Evolutionary conservation across 2,797 vertebrate genomes (phyloP).

Genomic region (Melanotaenia nigrans): DNA sequence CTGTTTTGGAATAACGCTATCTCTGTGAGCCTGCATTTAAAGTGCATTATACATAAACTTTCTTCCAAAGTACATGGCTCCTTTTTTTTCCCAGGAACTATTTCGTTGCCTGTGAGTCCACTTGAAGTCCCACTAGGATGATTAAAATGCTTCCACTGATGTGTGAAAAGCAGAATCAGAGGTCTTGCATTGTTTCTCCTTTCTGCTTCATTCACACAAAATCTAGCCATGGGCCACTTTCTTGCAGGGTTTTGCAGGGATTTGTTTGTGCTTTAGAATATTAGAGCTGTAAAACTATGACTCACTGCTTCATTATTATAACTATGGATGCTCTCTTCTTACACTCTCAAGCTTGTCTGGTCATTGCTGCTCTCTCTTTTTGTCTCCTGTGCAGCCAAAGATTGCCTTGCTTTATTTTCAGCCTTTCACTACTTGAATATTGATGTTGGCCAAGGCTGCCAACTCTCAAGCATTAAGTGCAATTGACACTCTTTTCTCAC

Average conservation of each 20-base stretch:
- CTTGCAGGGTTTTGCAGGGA: neutral
- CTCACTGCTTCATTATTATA: neutral
- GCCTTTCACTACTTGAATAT: neutral
- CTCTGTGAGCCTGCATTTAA: neutral
- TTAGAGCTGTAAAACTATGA: neutral
- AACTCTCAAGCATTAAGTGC: neutral
- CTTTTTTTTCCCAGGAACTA: neutral
- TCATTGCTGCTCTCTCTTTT: neutral
- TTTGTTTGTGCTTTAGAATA: neutral
- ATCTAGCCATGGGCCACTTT: neutral
- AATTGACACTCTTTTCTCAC: conserved; percentile 1
- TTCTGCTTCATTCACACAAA: neutral
- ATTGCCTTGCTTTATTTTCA: neutral
- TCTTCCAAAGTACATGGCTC: neutral
- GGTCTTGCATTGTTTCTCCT: neutral
- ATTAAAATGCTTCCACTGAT: conserved; percentile 6
- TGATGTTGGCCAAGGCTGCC: neutral
- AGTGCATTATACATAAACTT: neutral
- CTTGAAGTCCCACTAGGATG: neutral
- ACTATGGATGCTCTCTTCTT: neutral
- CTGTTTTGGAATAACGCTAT: neutral
- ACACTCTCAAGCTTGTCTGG: neutral
- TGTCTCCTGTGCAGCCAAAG: neutral
- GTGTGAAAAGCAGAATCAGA: neutral
- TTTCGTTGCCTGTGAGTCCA: conserved; percentile 3